Conservation (phyloP, 2,888 invertebrate genomes). For the Zootermopsis nevadensis region DNA sequence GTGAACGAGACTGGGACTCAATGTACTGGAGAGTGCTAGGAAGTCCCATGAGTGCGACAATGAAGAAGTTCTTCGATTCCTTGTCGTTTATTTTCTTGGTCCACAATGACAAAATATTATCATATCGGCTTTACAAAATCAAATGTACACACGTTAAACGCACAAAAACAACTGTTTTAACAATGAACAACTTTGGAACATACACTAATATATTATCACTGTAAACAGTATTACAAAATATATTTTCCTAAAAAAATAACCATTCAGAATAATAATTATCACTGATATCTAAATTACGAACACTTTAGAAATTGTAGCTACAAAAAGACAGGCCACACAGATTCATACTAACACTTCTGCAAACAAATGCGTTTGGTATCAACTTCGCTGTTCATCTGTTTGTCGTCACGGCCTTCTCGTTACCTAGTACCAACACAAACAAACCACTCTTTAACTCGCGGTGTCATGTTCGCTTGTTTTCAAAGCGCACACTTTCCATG, state of each 20-base stretch:
- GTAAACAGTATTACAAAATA: too few relatives aligned
- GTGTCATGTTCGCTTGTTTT: constrained; percentile 1
- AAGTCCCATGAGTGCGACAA: constrained; percentile 7
- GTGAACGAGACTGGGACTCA: constrained; percentile 9
- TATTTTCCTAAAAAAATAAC: too few relatives aligned
- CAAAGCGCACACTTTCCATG: neutral
- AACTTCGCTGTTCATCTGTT: constrained; percentile 13
- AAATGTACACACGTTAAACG: too few relatives aligned
- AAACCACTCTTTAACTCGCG: neutral
- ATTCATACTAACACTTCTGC: neutral
- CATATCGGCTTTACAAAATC: neutral
- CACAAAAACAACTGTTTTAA: neutral
- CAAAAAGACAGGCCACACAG: neutral
- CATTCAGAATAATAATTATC: neutral
- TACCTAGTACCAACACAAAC: neutral
- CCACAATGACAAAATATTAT: neutral
- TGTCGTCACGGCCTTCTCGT: neutral
- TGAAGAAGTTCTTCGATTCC: neutral
- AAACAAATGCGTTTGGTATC: neutral
- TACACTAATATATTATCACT: too few relatives aligned
- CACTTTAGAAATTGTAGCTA: neutral
- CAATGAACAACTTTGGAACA: neutral
- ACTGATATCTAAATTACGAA: neutral
- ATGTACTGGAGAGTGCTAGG: constrained; percentile 7
- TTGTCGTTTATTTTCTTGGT: neutral